These are phyloP conservation scores for Drosophila macrospina DNA, from an alignment of 2,888 invertebrate genomes.

Conservation along the genomic window DNA sequence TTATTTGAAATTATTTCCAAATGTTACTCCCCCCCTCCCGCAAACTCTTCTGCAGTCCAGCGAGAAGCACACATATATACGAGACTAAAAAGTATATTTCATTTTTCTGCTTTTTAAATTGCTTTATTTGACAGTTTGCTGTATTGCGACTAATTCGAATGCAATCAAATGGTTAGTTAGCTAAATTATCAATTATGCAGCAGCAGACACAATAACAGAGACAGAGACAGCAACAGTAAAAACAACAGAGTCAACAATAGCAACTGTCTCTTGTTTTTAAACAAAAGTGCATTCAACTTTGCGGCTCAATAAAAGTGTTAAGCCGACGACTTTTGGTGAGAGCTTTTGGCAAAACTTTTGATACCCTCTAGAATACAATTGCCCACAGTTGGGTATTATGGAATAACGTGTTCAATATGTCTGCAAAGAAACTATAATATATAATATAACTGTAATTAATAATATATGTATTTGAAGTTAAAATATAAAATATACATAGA, in stretches of 20 bases:
- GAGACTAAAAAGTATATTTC: too few species aligned
- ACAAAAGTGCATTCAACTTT: constrained; percentile 33
- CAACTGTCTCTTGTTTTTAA: constrained; percentile 18
- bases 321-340: constrained; percentile 36
- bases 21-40: neutral
- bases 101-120: constrained; percentile 1
- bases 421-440: too few species aligned
- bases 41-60: too few species aligned
- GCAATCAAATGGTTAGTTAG: constrained; percentile 28
- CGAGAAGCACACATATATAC: too few species aligned
- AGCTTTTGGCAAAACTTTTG: constrained; percentile 27
- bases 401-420: neutral
- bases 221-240: constrained; percentile 13
- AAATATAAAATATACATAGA: too few species aligned
- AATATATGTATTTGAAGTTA: too few species aligned
- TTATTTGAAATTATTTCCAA: constrained; percentile 23
- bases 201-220: constrained; percentile 1
- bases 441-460: too few species aligned
- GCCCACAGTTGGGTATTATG: neutral
- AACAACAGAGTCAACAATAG: neutral
- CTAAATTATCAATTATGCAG: constrained; percentile 19
- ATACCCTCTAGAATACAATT: neutral
- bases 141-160: constrained; percentile 33
- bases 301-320: constrained; percentile 32
- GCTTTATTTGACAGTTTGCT: constrained; percentile 6